A percentile compares a stretch with the other conserved stretches of the same genome.
These are phyloP conservation scores for Phalacrocorax brasilianus DNA, from an alignment of 2,113 vertebrate species.

Conservation along the genomic window DNA sequence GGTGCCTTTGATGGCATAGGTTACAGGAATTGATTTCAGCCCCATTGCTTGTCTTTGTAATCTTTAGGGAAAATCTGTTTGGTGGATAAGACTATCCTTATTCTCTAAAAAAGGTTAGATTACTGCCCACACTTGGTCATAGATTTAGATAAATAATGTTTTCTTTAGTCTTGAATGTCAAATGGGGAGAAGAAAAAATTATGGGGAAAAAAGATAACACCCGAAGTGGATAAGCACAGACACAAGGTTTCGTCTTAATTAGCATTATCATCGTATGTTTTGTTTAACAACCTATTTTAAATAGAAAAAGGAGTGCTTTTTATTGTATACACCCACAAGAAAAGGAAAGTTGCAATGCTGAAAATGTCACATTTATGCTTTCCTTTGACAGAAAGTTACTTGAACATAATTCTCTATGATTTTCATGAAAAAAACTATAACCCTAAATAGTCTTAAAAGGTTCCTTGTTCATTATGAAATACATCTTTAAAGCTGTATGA, in stretches of 20 bases:
- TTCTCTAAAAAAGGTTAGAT: neutral
- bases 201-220: neutral
- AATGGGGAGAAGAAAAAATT: neutral
- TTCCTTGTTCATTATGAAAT: neutral
- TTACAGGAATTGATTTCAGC: neutral
- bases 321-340: neutral
- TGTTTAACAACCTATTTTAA: neutral
- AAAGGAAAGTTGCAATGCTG: constrained; percentile 1
- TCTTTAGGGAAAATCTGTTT: neutral
- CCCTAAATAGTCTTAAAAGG: neutral
- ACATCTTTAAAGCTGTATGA: constrained; percentile 22
- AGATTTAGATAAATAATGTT: neutral
- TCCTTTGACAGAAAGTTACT: constrained; percentile 39
- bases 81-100: neutral
- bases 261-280: neutral
- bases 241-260: neutral
- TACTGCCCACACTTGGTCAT: neutral
- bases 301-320: neutral
- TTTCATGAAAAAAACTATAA: neutral
- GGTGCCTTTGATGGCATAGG: neutral
- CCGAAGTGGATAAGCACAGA: neutral
- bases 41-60: neutral
- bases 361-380: neutral
- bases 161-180: neutral
- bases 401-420: neutral